These are phyloP conservation scores for Eupleurogrammus muticus DNA, from an alignment of 2,797 vertebrate genomes.

Conservation along the genomic window DNA sequence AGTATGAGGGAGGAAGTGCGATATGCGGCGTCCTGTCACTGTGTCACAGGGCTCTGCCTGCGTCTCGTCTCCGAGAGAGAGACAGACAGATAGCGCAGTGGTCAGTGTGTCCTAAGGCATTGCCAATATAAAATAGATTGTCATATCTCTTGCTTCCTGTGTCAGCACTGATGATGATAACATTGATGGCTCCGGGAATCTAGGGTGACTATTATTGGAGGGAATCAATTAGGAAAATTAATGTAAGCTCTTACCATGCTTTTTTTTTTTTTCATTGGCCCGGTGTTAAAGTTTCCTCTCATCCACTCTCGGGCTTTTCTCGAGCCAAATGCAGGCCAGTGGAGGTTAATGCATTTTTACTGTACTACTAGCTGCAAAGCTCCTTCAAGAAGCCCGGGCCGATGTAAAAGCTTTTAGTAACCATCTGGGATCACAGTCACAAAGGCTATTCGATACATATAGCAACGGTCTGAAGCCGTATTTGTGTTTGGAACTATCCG, in stretches of 20 bases:
- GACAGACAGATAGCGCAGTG: slow-evolving; percentile 36
- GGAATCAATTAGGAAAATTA: slow-evolving; percentile 92
- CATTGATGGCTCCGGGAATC: slow-evolving; percentile 72
- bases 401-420: slow-evolving; percentile 72
- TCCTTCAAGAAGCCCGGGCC: slow-evolving; percentile 67
- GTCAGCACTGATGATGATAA: slow-evolving; percentile 77
- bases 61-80: slow-evolving; percentile 27
- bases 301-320: slow-evolving; percentile 72
- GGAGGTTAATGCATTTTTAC: slow-evolving; percentile 94
- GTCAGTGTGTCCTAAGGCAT: slow-evolving; percentile 65
- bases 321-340: slow-evolving; percentile 84
- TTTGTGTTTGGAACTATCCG: slow-evolving; percentile 7
- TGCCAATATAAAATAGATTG: slow-evolving; percentile 80
- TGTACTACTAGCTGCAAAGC: slow-evolving; percentile 80
- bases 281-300: slow-evolving; percentile 67
- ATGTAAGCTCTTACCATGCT: slow-evolving; percentile 84
- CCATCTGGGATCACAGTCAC: slow-evolving; percentile 68
- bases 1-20: slow-evolving; percentile 62
- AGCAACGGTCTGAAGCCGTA: slow-evolving; percentile 31
- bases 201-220: slow-evolving; percentile 79
- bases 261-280: slow-evolving; percentile 62
- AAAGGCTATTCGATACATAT: slow-evolving; percentile 48
- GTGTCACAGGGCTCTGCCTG: slow-evolving; percentile 67
- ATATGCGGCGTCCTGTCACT: slow-evolving; percentile 59
- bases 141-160: slow-evolving; percentile 82